A percentile compares a stretch with the other conserved stretches of the same genome.
phyloP scores from a whole-genome alignment of 2,797 vertebrate species.

The Acanthiza pusilla region DNA sequence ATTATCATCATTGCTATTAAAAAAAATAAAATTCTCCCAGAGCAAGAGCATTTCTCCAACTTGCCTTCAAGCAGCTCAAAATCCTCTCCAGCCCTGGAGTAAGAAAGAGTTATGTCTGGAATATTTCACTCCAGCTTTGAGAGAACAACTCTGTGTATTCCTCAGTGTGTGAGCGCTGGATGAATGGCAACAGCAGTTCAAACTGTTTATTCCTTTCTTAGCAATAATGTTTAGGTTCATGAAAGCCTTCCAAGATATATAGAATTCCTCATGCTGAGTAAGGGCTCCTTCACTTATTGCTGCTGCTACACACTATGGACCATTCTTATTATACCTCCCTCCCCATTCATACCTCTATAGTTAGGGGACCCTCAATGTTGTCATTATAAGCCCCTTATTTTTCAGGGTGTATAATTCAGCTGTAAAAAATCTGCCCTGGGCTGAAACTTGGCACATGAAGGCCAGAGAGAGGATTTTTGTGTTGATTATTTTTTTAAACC shows the following conservation, averaged over 20 bases:
- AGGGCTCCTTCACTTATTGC: slow-evolving; percentile 71
- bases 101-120: slow-evolving; percentile 60
- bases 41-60: slow-evolving; percentile 33
- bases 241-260: slow-evolving; percentile 79
- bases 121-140: slow-evolving; percentile 42
- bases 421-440: slow-evolving; percentile 73
- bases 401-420: slow-evolving; percentile 73
- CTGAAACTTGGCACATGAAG: slow-evolving; percentile 71
- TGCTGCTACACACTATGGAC: slow-evolving; percentile 66
- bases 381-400: slow-evolving; percentile 68
- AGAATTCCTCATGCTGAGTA: slow-evolving; percentile 77
- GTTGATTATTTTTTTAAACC: slow-evolving; percentile 66
- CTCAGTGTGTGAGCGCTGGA: slow-evolving; percentile 36
- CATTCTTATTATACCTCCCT: slow-evolving; percentile 67
- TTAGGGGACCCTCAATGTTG: slow-evolving; percentile 72
- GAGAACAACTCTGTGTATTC: slow-evolving; percentile 57
- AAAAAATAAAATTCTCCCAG: not conserved
- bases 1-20: not conserved
- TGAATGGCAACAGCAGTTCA: slow-evolving; percentile 61
- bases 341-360: slow-evolving; percentile 55
- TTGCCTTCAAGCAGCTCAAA: slow-evolving; percentile 37
- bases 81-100: not conserved
- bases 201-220: slow-evolving; percentile 76
- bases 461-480: slow-evolving; percentile 49
- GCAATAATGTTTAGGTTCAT: slow-evolving; percentile 79